A percentile compares a stretch with the other conserved stretches of the same genome.
phyloP scores from a whole-genome alignment of 2,113 vertebrate genomes.

The Hippocampus zosterae region DNA sequence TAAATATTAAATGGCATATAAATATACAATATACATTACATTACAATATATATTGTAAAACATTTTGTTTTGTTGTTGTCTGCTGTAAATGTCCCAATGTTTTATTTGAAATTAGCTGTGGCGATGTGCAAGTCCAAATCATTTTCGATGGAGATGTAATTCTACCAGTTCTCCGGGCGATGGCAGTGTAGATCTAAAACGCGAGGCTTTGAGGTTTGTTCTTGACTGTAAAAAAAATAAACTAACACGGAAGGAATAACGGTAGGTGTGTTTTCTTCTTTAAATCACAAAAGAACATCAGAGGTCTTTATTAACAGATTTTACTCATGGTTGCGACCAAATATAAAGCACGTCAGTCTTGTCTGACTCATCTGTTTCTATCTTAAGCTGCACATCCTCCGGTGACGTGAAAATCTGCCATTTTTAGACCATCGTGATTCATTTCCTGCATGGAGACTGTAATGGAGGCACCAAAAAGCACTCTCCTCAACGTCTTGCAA shows the following conservation, averaged over 20 bases:
- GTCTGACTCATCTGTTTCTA: conserved; percentile 64
- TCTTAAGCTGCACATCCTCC: conserved; percentile 47
- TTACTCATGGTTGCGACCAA: neutral
- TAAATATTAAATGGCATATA: neutral
- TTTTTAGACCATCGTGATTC: conserved; percentile 43
- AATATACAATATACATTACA: too few species aligned
- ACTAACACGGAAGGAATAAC: neutral
- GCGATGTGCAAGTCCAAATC: neutral
- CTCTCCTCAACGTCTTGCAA: neutral
- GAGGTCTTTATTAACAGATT: conserved; percentile 28
- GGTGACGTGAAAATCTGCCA: conserved; percentile 12
- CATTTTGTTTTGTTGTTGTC: too few species aligned
- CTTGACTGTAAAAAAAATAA: too few species aligned
- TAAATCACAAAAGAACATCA: neutral
- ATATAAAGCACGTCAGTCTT: neutral
- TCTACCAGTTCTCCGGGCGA: conserved; percentile 30
- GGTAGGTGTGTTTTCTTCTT: neutral
- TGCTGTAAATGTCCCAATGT: neutral
- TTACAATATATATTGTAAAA: too few species aligned
- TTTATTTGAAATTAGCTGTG: neutral
- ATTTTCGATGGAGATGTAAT: conserved; percentile 20
- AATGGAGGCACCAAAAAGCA: conserved; percentile 24
- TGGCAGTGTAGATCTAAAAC: conserved; percentile 37
- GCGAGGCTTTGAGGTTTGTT: neutral
- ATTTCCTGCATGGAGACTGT: conserved; percentile 22